Base-by-base conservation (phyloP, 2,113 vertebrate genomes). In the Ctenodactylus gundi region DNA sequence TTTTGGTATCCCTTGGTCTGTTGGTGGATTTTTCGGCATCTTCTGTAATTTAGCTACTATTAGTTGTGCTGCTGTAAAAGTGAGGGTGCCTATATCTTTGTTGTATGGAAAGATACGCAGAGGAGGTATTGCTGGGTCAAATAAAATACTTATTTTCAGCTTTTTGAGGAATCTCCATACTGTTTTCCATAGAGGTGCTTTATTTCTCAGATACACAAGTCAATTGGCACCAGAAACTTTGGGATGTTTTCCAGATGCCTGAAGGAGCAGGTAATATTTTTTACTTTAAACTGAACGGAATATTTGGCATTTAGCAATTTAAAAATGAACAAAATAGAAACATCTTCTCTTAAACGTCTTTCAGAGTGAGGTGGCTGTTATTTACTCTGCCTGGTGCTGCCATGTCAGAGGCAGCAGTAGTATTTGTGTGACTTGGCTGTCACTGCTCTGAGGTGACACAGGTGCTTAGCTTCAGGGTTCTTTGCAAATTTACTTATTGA, bases 221-320 rank as follows among this genome's bases (percentile, higher is more conserved):
- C 75, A 98, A 99, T 86, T 98, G 97, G 58, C 97, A 99, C 85
- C 98, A 98, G 91, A 99, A 98, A 91, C 57, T 96, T 14, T 99
- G 99, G 99, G 95, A 97, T 81, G 98, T 98, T 90, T 99, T 98
- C 94, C 99, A 98, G 90, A 99, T 99, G 97, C 85, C 85, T 29
- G 98, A 98, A 90, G 94, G 94, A 92, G 90, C 96, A 97, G 99
- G 99, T 99, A 98, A 96, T 82, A 15, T 44, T 92, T 95, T 51
- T 60, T 20, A n/a, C 89, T 68, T 80, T 80, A 78, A 93, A 92
- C 5, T 51, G 17, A 76, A 88, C 15, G 36, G 53, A 92, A 3
- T 72, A 39, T 86, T 90, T 91, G 34, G n/a, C 93, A 41, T 60
- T 64, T 94, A 10, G 58, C 41, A 39, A 18, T 83, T 93, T 96